These are phyloP conservation scores for Dasyornis broadbenti DNA, from an alignment of 2,113 vertebrate species.

Conservation along the genomic window DNA sequence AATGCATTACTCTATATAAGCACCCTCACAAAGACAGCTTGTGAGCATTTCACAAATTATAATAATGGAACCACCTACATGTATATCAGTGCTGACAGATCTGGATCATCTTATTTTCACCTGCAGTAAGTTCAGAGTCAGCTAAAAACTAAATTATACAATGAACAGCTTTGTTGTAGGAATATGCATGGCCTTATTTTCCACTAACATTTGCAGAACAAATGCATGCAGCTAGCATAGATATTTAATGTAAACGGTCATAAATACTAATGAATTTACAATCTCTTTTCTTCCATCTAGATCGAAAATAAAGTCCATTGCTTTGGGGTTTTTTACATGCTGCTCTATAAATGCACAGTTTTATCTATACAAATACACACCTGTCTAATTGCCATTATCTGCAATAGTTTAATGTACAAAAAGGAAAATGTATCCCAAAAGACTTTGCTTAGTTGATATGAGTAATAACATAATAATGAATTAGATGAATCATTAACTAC, in stretches of 20 bases:
- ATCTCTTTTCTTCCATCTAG: background rate
- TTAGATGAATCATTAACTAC: background rate
- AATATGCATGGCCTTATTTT: conserved; percentile 67
- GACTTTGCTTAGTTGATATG: background rate
- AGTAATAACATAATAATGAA: background rate
- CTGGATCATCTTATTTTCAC: conserved; percentile 77
- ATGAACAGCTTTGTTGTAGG: conserved; percentile 70
- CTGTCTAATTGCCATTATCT: background rate
- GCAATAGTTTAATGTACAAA: background rate
- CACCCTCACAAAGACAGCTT: conserved; percentile 68
- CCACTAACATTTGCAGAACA: conserved; percentile 52
- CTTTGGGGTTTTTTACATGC: background rate
- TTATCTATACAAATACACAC: background rate
- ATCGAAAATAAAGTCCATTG: background rate
- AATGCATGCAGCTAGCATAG: background rate
- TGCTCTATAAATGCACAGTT: background rate
- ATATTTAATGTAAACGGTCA: conserved; percentile 42
- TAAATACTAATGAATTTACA: background rate
- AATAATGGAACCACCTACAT: conserved; percentile 71
- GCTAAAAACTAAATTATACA: conserved; percentile 73
- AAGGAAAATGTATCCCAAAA: background rate
- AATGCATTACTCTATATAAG: conserved; percentile 69
- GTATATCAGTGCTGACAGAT: conserved; percentile 70
- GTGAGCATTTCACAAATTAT: conserved; percentile 73
- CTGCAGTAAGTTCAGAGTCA: conserved; percentile 70